Conservation (phyloP, 2,113 vertebrate species). For the Azemiops feae region DNA sequence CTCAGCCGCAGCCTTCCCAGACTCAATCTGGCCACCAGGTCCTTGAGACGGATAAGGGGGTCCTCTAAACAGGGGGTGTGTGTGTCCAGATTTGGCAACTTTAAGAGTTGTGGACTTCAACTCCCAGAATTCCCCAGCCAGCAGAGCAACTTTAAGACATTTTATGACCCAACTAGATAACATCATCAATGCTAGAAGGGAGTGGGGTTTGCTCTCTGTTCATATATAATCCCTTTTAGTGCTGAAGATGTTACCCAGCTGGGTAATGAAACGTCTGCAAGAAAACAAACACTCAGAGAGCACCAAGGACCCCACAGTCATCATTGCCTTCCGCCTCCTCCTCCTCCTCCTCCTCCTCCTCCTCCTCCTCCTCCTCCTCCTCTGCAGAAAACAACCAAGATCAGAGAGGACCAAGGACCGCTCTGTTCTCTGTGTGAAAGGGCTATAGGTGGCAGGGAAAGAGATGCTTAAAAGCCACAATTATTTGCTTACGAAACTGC, state of each 20-base stretch:
- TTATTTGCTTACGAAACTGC: background rate
- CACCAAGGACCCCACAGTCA: background rate
- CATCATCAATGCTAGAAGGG: no score
- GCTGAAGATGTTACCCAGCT: background rate
- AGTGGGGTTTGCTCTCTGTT: background rate
- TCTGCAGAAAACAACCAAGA: no score
- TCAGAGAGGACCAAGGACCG: no score
- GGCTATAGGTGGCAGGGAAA: background rate
- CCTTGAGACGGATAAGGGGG: background rate
- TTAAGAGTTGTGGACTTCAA: background rate
- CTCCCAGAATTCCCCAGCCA: background rate
- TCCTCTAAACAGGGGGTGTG: background rate
- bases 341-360: background rate
- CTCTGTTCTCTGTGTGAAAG: background rate
- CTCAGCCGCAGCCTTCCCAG: background rate
- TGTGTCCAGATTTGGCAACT: background rate
- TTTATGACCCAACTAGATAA: background rate
- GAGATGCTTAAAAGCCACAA: background rate
- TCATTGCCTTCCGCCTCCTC: accelerated
- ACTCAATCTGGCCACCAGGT: background rate
- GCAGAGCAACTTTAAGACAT: background rate
- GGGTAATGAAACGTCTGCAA: background rate
- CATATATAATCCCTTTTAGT: background rate
- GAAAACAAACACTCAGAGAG: background rate
- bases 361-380: background rate